Evolutionary conservation across 2,113 vertebrate genomes (phyloP), one percentile per base, ranked within the genome.

Genomic region (Phycodurus eques): DNA sequence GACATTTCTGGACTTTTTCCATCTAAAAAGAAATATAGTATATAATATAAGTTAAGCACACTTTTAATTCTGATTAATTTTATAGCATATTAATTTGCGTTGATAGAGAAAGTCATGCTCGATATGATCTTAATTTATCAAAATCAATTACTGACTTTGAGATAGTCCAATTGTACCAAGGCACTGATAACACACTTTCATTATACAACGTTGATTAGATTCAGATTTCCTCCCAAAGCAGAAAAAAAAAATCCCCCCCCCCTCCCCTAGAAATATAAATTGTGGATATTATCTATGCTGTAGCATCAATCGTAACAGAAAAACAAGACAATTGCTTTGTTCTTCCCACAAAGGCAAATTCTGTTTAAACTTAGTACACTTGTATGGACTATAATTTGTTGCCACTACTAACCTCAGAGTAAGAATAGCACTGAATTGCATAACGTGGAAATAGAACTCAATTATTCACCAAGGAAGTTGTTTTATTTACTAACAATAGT

Each of bases 121-220:
- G 22, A 54, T 54, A 43, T 73, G 67, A 77, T 83, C 17, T 76
- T 72, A 62, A 70, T 82, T 78, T 64, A 35, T 42, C 67, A 22
- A 81, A 83, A 76, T 85, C 75, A 85, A 70, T 88, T 83, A 77
- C 35, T 57, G 53, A 70, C 75, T 60, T 44, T 4, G 6, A 82
- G 73, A 81, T 72, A 57, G 31, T 69, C 61, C 74, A 81, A 68
- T 54, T 67, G 69, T 62, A 78, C 64, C 78, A 75, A 56, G 73
- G 35, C 33, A 67, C 72, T 82, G 83, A 86, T 89, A 81, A 88
- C 85, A 43, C 39, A 61, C 77, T 88, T 82, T 74, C 88, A 90
- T 90, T 87, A 88, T 68, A 80, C 77, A 67, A 14, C 8, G 73
- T 17, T 80, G 81, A 80, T 86, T 27, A 83, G 81, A 87, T 85